Evolutionary conservation across 2,797 vertebrate species (phyloP).

Genomic region (Macrochelys suwanniensis): DNA sequence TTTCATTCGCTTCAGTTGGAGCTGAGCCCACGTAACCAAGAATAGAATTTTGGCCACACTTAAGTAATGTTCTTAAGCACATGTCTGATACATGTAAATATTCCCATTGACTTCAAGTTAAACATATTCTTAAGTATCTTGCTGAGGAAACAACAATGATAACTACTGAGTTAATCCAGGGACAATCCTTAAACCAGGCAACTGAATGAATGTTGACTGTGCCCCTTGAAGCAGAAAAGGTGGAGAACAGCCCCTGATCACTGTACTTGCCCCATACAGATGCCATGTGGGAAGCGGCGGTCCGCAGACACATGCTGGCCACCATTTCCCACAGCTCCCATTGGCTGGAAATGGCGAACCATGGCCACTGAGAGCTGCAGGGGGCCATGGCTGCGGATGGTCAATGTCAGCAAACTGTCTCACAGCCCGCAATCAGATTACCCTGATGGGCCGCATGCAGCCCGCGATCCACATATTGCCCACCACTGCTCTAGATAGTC

Average conservation of each 20-base stretch:
- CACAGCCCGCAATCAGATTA: no score
- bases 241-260: no score
- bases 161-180: not conserved
- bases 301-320: no score
- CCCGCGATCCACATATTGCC: no score
- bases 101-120: not conserved
- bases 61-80: not conserved
- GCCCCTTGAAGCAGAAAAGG: not conserved
- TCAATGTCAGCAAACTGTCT: no score
- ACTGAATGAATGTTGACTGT: not conserved
- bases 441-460: no score
- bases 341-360: no score
- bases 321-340: no score
- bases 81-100: not conserved
- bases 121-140: not conserved
- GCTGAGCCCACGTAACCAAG: not conserved
- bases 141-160: not conserved
- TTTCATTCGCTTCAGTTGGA: not conserved
- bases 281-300: not conserved
- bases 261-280: not conserved
- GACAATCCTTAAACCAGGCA: not conserved
- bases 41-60: not conserved
- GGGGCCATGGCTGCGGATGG: rapidly evolving
- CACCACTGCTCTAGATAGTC: no score
- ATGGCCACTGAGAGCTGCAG: no score